Base-by-base conservation (phyloP, 2,113 vertebrate species). In the Sitta europaea region DNA sequence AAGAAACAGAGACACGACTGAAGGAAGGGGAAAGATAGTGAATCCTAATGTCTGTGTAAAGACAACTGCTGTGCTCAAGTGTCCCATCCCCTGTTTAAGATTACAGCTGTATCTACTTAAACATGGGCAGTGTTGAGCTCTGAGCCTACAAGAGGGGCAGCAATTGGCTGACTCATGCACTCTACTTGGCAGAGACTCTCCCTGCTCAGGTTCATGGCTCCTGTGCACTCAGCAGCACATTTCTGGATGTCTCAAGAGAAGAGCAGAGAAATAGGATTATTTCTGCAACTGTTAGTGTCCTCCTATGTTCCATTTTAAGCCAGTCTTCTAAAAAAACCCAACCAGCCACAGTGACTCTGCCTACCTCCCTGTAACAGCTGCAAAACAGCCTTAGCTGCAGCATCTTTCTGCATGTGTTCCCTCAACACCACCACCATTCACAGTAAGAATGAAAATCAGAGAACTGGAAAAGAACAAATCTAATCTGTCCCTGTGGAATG, bases 141-240 rank as follows among this genome's bases (percentile, higher is more conserved):
- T 43, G 61, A 87, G 68, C 36, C 50, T 28, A 23, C 18, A 90
- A 40, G 78, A 71, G 25, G 29, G 14, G 42, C 33, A 95, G 28
- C 76, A 88, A 22, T 4, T 42, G 59, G 28, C 29, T 47, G 48
- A 81, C 35, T n/a, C 29, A 51, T 1, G 17, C 8, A 63, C 8
- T 15, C 19, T 15, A 31, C 40, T 12, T 55, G 77, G 27, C 72
- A 91, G 51, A 70, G 12, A 38, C 29, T 47, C 11, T 57, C 47
- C 42, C 21, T 47, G 1, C 3, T 0, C 0, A 38, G 42, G 22
- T 45, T 72, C 25, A 25, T 9, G 31, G 45, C 70, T 82, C n/a
- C 40, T 2, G 1, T 18, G 25, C 20, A 25, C 22, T 88, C 9
- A 0, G 17, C 20, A 93, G 82, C 50, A 89, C 4, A 1, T 38